Evolutionary conservation across 1,140 invertebrate genomes (phyloP).

Genomic region (Tigriopus japonicus): DNA sequence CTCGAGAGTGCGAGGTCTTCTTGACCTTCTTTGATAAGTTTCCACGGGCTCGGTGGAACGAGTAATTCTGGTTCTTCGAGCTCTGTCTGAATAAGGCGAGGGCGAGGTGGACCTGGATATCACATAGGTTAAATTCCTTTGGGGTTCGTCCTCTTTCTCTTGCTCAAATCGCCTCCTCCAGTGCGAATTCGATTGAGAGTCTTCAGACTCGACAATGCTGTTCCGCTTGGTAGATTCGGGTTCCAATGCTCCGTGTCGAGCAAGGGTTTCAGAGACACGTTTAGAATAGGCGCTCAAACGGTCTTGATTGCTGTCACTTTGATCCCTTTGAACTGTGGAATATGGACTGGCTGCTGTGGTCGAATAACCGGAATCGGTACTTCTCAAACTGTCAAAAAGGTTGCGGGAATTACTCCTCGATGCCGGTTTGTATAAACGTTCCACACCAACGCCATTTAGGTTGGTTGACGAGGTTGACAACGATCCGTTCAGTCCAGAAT

Average conservation of each 20-base stretch:
- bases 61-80: background rate
- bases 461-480: too few relatives aligned
- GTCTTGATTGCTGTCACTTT: too few relatives aligned
- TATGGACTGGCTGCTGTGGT: too few relatives aligned
- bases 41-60: background rate
- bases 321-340: too few relatives aligned
- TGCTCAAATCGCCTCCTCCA: background rate
- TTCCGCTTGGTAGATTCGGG: background rate
- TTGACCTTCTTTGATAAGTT: background rate
- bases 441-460: too few relatives aligned
- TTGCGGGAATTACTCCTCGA: too few relatives aligned
- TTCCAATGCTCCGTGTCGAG: background rate
- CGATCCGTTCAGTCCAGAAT: too few relatives aligned
- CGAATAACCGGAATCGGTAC: too few relatives aligned
- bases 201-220: background rate
- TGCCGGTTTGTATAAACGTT: too few relatives aligned
- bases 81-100: background rate
- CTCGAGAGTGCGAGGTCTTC: conserved; percentile 1
- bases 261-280: background rate
- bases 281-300: background rate
- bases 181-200: background rate
- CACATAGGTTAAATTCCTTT: background rate
- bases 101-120: conserved; percentile 4
- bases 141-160: background rate
- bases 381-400: too few relatives aligned